These are phyloP conservation scores for Cheilosia scutellata DNA, from an alignment of 2,888 invertebrate species.

Conservation along the genomic window DNA sequence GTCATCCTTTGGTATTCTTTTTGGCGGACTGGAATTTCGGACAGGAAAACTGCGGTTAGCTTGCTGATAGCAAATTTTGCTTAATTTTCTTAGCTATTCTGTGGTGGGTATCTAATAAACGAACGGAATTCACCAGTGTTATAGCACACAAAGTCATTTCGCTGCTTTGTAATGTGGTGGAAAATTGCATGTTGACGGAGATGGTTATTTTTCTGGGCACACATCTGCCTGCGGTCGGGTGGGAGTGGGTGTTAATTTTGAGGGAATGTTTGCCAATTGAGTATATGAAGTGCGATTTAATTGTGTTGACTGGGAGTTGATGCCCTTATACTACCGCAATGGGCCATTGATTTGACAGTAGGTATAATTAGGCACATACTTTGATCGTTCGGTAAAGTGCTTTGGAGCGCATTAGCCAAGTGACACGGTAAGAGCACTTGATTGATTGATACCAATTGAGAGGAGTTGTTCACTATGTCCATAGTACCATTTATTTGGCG, in stretches of 20 bases:
- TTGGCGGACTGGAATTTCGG: slow-evolving; percentile 11
- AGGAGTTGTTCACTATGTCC: no score
- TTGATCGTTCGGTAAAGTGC: no score
- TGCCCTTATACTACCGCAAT: background rate
- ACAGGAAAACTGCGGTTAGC: background rate
- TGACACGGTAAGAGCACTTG: no score
- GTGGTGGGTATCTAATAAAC: slow-evolving; percentile 8
- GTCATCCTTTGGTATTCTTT: slow-evolving; percentile 52
- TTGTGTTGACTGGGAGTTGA: no score
- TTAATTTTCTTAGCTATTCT: background rate
- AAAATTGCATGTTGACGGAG: slow-evolving; percentile 49
- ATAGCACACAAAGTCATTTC: slow-evolving; percentile 36
- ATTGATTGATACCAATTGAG: no score
- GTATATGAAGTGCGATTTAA: background rate
- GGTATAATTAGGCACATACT: no score
- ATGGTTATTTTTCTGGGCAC: slow-evolving; percentile 40
- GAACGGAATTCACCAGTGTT: slow-evolving; percentile 18
- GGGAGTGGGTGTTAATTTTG: background rate
- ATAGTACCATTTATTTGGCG: no score
- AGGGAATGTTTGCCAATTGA: background rate
- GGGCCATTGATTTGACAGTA: background rate
- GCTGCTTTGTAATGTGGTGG: slow-evolving; percentile 51
- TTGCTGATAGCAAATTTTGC: slow-evolving; percentile 9
- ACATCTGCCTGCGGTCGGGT: background rate
- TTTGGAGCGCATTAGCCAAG: no score